A percentile compares a stretch with the other conserved stretches of the same genome.
phyloP scores from a whole-genome alignment of 2,113 vertebrate genomes.

The Crotophaga sulcirostris region DNA sequence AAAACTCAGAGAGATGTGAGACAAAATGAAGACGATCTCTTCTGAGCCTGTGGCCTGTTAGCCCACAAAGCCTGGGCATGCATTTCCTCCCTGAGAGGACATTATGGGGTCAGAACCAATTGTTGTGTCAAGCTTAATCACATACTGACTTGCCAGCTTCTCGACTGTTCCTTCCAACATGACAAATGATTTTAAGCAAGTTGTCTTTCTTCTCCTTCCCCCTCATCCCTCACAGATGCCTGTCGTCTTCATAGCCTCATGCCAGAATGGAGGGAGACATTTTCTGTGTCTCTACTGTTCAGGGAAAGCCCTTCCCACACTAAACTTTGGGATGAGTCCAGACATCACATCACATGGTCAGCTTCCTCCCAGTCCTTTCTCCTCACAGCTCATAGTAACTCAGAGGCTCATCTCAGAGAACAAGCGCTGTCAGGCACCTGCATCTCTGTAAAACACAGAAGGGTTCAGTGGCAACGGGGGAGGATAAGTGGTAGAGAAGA shows the following conservation, averaged over 20 bases:
- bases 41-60: slow-evolving; percentile 10
- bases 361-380: neutral
- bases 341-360: neutral
- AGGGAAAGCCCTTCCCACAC: neutral
- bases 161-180: neutral
- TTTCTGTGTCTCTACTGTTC: neutral
- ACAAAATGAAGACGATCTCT: neutral
- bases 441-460: neutral
- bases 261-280: neutral
- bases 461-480: neutral
- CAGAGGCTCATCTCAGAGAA: neutral
- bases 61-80: slow-evolving; percentile 13
- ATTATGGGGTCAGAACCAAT: neutral
- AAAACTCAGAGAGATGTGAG: neutral
- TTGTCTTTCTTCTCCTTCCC: neutral
- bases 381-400: neutral
- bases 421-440: rapidly evolving
- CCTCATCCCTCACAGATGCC: neutral
- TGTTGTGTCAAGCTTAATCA: slow-evolving; percentile 10
- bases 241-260: neutral
- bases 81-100: neutral
- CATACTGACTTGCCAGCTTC: neutral
- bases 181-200: neutral
- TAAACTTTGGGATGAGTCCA: neutral
- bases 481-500: neutral